Percentiles rank a stretch among this genome's conserved stretches.
These are phyloP conservation scores for Glyptemys insculpta DNA, from an alignment of 2,797 vertebrate species.

Conservation along the genomic window DNA sequence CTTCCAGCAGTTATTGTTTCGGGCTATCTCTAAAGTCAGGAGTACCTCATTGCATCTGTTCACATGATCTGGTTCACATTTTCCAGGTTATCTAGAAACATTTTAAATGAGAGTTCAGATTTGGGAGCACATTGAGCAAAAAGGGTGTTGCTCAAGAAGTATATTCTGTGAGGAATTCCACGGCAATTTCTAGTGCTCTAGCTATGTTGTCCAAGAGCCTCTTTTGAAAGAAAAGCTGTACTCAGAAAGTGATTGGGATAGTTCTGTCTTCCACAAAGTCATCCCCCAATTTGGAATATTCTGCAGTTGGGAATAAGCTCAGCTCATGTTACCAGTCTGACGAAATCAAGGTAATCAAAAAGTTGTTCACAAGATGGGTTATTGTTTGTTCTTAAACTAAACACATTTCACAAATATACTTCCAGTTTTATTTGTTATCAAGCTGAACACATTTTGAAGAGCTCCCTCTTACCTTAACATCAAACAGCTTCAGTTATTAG, in stretches of 20 bases:
- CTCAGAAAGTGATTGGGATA: neutral
- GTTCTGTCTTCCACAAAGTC: neutral
- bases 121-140: neutral
- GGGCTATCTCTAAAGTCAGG: neutral
- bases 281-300: neutral
- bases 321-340: neutral
- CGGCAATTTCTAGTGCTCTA: neutral
- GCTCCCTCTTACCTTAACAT: neutral
- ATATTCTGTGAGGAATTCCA: neutral
- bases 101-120: neutral
- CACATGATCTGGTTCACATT: conserved; percentile 28
- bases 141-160: neutral
- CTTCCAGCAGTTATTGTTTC: conserved; percentile 26
- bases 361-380: neutral
- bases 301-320: neutral
- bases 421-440: neutral
- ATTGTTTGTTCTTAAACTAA: neutral
- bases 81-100: too few relatives aligned
- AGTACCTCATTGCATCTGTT: conserved; percentile 34
- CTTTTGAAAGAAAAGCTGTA: neutral
- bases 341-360: neutral
- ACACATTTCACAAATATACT: neutral
- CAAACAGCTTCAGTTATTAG: fast-evolving
- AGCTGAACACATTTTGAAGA: neutral
- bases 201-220: neutral